Evolutionary conservation across 2,888 invertebrate genomes (phyloP).

Genomic region (Drosophila algonquin): DNA sequence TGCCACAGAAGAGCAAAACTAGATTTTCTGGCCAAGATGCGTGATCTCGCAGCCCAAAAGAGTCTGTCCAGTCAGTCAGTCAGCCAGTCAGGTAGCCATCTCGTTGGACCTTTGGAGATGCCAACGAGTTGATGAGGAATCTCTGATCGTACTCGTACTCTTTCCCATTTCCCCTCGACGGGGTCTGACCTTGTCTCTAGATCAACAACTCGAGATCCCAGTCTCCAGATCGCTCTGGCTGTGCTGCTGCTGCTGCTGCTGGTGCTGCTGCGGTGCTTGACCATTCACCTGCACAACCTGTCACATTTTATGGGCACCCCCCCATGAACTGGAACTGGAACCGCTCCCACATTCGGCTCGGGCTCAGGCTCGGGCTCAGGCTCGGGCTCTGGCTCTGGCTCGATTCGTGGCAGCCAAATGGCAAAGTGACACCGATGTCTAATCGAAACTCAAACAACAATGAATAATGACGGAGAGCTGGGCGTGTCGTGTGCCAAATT

Average conservation of each 20-base stretch:
- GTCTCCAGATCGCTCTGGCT: not conserved
- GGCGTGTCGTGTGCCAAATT: conserved; percentile 71
- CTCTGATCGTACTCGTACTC: conserved; percentile 3
- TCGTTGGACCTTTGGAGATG: conserved; percentile 6
- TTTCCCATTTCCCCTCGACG: too few species aligned
- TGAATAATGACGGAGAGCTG: conserved; percentile 68
- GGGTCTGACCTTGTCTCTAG: conserved; percentile 35
- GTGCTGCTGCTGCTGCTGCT: conserved; percentile 1
- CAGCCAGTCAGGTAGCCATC: conserved; percentile 3
- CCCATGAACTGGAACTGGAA: conserved; percentile 5
- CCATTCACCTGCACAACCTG: conserved; percentile 52
- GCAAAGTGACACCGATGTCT: conserved; percentile 48
- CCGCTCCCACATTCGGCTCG: conserved; percentile 34
- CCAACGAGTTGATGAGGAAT: conserved; percentile 24
- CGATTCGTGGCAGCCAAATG: conserved; percentile 30
- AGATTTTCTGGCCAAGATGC: conserved; percentile 54
- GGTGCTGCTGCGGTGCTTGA: conserved; percentile 6
- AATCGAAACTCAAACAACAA: conserved; percentile 53
- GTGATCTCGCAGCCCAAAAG: conserved; percentile 30
- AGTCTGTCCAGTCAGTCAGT: not conserved
- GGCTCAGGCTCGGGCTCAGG: too few species aligned
- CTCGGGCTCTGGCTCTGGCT: not conserved
- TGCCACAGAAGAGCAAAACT: conserved; percentile 71
- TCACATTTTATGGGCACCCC: conserved; percentile 37
- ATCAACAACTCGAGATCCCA: conserved; percentile 28